These are phyloP conservation scores for Dendrolimus kikuchii DNA, from an alignment of 1,140 invertebrate genomes.

Conservation along the genomic window DNA sequence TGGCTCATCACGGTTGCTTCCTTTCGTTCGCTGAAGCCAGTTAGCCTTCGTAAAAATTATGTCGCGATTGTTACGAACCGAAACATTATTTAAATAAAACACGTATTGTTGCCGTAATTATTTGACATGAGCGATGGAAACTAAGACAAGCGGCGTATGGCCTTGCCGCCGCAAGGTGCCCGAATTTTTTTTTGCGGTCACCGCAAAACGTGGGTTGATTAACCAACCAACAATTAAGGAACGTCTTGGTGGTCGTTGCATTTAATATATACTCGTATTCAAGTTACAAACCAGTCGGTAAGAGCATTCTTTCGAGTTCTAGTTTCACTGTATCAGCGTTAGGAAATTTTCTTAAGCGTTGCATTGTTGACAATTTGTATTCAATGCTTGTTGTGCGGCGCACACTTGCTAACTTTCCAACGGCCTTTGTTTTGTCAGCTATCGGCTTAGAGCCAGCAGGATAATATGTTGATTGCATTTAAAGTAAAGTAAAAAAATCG, in stretches of 20 bases:
- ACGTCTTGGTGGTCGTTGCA: conserved; percentile 23
- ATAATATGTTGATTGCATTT: conserved; percentile 13
- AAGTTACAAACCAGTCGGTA: conserved; percentile 9
- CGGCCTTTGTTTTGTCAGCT: conserved; percentile 41
- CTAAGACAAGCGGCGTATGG: conserved; percentile 33
- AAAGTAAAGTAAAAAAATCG: no score
- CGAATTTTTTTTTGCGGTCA: conserved; percentile 59
- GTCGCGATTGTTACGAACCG: conserved; percentile 31
- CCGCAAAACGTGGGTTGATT: conserved; percentile 42
- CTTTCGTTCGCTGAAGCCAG: conserved; percentile 48
- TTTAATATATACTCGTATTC: conserved; percentile 22
- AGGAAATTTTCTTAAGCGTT: conserved; percentile 34
- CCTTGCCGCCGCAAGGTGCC: conserved; percentile 50
- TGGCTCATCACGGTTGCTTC: conserved; percentile 40
- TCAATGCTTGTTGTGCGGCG: conserved; percentile 31
- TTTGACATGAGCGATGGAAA: conserved; percentile 39
- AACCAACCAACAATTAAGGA: conserved; percentile 27
- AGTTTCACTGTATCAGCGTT: conserved; percentile 31
- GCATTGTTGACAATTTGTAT: conserved; percentile 61
- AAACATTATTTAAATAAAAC: conserved; percentile 7
- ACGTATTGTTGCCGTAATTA: conserved; percentile 32
- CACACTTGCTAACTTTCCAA: conserved; percentile 50
- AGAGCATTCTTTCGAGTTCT: conserved; percentile 38
- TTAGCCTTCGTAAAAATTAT: conserved; percentile 54
- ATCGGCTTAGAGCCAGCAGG: conserved; percentile 29